A percentile compares a stretch with the other conserved stretches of the same genome.
Evolutionary conservation across 2,113 vertebrate genomes (phyloP).

Genomic region (Menura novaehollandiae): DNA sequence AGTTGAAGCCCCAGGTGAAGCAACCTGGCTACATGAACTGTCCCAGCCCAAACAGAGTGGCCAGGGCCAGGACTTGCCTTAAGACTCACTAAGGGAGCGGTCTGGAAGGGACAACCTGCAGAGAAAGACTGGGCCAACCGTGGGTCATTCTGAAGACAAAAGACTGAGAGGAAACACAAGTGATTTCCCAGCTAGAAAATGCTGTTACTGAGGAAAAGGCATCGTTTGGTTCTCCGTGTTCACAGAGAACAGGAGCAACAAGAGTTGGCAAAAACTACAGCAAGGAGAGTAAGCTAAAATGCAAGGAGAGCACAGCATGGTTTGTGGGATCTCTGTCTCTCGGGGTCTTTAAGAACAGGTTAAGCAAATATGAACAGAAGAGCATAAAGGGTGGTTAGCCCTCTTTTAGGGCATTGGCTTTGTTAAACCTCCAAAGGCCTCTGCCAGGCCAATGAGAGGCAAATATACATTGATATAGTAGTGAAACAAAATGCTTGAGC

Average conservation of each 20-base stretch:
- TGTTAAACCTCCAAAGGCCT: neutral
- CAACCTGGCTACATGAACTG: neutral
- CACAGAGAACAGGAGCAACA: neutral
- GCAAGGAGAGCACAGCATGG: neutral
- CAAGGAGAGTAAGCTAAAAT: neutral
- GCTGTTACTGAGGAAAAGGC: neutral
- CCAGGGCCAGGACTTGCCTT: neutral
- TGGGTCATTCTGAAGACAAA: neutral
- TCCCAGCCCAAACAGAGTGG: neutral
- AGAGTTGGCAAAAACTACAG: neutral
- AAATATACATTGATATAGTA: neutral
- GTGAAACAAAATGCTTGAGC: neutral
- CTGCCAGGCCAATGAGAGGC: neutral
- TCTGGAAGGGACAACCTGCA: neutral
- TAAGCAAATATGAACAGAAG: neutral
- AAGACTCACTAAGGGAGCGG: neutral
- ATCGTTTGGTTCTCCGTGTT: neutral
- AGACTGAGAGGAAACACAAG: neutral
- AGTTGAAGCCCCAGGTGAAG: neutral
- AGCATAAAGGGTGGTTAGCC: neutral
- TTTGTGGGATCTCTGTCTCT: neutral
- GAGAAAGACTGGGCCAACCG: neutral
- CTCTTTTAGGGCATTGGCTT: neutral
- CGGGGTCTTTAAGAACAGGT: neutral
- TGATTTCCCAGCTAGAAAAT: neutral